Conservation (phyloP, 2,113 vertebrate genomes). For the Meles meles region DNA sequence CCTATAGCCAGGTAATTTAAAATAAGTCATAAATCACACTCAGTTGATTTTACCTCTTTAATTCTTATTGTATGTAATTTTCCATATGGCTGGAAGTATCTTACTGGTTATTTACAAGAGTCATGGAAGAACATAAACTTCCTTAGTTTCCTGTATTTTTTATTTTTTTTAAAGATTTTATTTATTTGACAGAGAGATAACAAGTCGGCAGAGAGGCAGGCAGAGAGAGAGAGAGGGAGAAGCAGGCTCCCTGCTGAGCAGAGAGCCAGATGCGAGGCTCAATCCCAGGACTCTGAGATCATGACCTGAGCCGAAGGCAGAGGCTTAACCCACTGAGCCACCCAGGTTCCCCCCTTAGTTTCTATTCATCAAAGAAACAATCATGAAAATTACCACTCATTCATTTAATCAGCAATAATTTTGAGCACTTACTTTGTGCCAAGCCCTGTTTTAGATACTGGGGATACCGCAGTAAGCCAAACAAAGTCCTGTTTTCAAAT, state of each 20-base stretch:
- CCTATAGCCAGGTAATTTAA: not conserved
- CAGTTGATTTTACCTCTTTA: not conserved
- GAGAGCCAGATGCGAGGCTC: too few species aligned
- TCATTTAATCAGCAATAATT: not conserved
- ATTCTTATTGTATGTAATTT: not conserved
- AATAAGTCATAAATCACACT: not conserved
- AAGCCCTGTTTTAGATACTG: not conserved
- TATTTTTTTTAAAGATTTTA: too few species aligned
- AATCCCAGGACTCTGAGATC: too few species aligned
- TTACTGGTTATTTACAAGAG: not conserved
- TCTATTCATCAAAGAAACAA: not conserved
- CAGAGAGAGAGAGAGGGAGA: too few species aligned
- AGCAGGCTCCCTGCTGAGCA: too few species aligned
- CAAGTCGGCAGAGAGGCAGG: too few species aligned
- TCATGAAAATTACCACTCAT: not conserved
- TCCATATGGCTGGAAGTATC: not conserved
- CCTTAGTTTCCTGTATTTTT: too few species aligned
- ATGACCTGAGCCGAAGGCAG: too few species aligned
- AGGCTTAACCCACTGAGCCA: too few species aligned
- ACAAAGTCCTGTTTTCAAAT: not conserved
- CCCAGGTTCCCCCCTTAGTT: too few species aligned
- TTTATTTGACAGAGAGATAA: too few species aligned
- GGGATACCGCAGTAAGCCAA: not conserved
- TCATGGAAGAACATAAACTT: not conserved
- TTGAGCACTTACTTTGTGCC: not conserved